Conservation (phyloP, 1,140 invertebrate genomes). For the Druon quercuslanigerum region DNA sequence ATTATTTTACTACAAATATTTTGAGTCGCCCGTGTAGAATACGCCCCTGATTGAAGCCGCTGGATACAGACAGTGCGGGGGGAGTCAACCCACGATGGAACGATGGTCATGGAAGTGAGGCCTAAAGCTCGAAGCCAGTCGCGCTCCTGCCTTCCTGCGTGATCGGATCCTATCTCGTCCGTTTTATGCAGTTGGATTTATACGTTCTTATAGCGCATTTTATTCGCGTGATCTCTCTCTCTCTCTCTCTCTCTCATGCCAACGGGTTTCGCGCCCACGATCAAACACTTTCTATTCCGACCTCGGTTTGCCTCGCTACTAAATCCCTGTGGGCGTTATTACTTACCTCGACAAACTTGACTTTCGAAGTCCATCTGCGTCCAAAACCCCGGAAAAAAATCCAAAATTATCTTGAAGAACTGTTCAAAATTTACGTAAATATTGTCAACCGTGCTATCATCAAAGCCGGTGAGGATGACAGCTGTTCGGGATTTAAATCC, state of each 20-base stretch:
- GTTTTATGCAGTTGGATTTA: slow-evolving; percentile 31
- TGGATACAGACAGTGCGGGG: neutral
- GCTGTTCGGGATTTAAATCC: slow-evolving; percentile 13
- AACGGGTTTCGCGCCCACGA: slow-evolving; percentile 29
- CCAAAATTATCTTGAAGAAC: neutral
- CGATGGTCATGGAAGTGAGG: slow-evolving; percentile 17
- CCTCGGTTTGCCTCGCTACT: slow-evolving; percentile 46
- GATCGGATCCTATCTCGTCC: slow-evolving; percentile 35
- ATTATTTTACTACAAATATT: neutral
- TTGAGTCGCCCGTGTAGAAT: neutral
- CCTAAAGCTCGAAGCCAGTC: slow-evolving; percentile 46
- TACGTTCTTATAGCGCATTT: slow-evolving; percentile 36
- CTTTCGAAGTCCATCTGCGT: neutral
- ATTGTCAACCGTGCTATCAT: neutral
- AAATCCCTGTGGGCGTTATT: slow-evolving; percentile 1
- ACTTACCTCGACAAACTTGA: neutral
- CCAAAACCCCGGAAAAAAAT: neutral
- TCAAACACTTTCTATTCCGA: slow-evolving; percentile 65
- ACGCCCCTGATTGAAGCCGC: neutral
- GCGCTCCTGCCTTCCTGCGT: slow-evolving; percentile 57
- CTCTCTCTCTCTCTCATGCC: slow-evolving; percentile 13
- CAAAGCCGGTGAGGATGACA: slow-evolving; percentile 6
- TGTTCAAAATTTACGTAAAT: neutral
- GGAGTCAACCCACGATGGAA: slow-evolving; percentile 19
- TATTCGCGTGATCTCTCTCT: slow-evolving; percentile 15